Evolutionary conservation across 2,888 invertebrate species (phyloP).

Genomic region (Tipula unca): DNA sequence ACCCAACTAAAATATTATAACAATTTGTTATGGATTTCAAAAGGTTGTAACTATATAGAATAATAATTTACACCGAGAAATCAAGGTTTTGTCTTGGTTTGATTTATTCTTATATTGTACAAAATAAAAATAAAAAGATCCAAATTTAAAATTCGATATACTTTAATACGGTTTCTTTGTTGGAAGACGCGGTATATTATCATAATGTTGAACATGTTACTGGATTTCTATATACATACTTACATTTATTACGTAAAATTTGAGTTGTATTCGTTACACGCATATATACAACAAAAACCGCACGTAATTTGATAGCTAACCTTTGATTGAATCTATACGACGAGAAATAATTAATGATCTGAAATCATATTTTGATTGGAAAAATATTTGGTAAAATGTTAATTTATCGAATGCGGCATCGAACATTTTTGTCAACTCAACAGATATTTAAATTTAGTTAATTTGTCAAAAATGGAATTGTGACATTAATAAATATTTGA

Average conservation of each 20-base stretch:
- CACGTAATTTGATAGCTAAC: background rate
- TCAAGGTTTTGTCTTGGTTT: background rate
- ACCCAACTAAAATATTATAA: background rate
- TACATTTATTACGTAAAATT: background rate
- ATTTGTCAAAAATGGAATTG: background rate
- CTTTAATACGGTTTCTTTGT: background rate
- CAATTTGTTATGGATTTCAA: constrained; percentile 9
- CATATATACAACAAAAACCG: background rate
- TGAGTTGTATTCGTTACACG: background rate
- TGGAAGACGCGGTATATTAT: background rate
- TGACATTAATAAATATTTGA: background rate
- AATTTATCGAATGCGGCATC: background rate
- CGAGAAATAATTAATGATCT: background rate
- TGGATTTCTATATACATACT: background rate
- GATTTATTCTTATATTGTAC: background rate
- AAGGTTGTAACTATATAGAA: background rate
- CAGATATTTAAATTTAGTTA: background rate
- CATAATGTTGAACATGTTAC: background rate
- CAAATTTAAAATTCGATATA: background rate
- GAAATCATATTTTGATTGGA: background rate
- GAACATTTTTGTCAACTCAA: background rate
- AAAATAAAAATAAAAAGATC: background rate
- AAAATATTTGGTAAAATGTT: background rate
- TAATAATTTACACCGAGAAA: background rate
- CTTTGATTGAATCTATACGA: background rate